Conservation (phyloP, 2,797 vertebrate species). For the Eulemur albifrons region DNA sequence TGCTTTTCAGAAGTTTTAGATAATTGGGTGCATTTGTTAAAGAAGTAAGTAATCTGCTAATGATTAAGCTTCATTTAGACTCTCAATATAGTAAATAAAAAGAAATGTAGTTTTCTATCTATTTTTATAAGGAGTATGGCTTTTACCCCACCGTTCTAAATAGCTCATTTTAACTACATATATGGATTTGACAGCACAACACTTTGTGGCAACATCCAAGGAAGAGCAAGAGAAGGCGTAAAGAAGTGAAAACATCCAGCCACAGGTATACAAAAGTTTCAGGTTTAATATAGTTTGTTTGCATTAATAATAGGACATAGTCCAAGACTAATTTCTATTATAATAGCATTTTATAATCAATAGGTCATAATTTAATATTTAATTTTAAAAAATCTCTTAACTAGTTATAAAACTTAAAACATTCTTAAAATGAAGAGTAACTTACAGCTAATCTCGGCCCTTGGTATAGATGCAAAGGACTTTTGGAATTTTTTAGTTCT, state of each 20-base stretch:
- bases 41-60: neutral
- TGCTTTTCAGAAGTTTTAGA: neutral
- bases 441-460: neutral
- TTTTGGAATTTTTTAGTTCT: neutral
- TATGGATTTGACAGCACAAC: constrained; percentile 9
- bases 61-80: neutral
- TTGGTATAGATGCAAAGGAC: neutral
- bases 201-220: neutral
- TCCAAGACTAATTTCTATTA: neutral
- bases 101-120: neutral
- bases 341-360: neutral
- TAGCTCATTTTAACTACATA: neutral
- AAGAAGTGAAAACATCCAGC: neutral
- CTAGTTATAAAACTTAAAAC: neutral
- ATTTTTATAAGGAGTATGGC: neutral
- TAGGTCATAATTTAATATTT: neutral
- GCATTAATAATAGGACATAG: neutral
- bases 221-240: neutral
- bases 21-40: neutral
- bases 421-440: neutral
- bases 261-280: neutral
- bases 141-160: neutral
- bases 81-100: neutral
- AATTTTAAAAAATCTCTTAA: neutral
- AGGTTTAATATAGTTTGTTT: neutral